Conservation (phyloP, 2,888 invertebrate species). For the Eumerus sabulonum region DNA sequence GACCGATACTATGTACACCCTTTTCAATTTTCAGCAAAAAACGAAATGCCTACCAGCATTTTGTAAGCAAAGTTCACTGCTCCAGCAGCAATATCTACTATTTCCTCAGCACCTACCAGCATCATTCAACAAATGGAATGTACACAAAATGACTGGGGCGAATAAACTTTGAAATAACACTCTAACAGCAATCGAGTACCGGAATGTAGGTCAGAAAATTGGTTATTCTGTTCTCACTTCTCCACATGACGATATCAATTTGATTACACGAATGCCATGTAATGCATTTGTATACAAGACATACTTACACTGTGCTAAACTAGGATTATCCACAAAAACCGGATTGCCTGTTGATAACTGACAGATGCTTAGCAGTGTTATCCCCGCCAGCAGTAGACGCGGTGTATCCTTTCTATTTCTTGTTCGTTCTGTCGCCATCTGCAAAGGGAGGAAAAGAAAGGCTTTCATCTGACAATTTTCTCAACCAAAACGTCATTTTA, state of each 20-base stretch:
- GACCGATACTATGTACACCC: conserved; percentile 26
- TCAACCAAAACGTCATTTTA: neutral
- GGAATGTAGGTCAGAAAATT: conserved; percentile 60
- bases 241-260: conserved; percentile 47
- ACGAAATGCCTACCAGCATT: conserved; percentile 47
- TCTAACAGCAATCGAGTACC: neutral
- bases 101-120: conserved; percentile 26
- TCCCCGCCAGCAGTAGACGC: conserved; percentile 22
- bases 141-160: neutral
- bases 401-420: conserved; percentile 45
- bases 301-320: conserved; percentile 79
- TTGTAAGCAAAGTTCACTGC: conserved; percentile 10
- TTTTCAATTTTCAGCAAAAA: conserved; percentile 55
- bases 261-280: conserved; percentile 51
- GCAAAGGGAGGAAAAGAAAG: conserved; percentile 68
- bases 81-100: neutral
- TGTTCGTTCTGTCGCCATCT: conserved; percentile 74
- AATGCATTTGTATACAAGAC: neutral
- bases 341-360: conserved; percentile 74
- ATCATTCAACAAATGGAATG: conserved; percentile 19
- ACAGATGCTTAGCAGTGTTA: conserved; percentile 71
- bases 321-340: conserved; percentile 79
- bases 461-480: conserved; percentile 28
- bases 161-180: no score
- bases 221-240: conserved; percentile 52